Evolutionary conservation across 2,113 vertebrate genomes (phyloP).

Genomic region (Rhinolophus sinicus): DNA sequence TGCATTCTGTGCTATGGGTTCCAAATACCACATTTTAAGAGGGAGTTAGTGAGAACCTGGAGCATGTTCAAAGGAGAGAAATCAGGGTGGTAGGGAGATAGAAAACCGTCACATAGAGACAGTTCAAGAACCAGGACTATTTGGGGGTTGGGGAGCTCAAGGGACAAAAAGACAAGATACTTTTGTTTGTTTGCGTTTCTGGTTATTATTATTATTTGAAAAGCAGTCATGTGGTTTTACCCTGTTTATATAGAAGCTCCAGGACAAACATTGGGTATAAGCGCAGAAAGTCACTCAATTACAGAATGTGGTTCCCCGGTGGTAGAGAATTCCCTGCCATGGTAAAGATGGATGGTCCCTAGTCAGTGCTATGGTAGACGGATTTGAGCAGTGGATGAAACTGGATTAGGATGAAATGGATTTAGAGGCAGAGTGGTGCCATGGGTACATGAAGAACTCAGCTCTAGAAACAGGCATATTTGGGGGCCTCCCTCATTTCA

Average conservation of each 20-base stretch:
- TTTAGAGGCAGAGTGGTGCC: not conserved
- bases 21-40: not conserved
- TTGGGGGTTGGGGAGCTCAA: accelerated
- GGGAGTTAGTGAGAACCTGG: not conserved
- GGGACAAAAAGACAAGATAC: not conserved
- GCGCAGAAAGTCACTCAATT: not conserved
- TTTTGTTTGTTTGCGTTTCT: not conserved
- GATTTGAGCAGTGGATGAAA: not conserved
- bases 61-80: not conserved
- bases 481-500: not conserved
- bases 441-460: not conserved
- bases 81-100: not conserved
- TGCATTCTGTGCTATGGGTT: not conserved
- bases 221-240: not conserved
- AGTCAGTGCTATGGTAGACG: not conserved
- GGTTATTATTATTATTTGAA: not conserved
- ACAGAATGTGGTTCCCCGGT: not conserved
- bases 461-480: not conserved
- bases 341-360: no score
- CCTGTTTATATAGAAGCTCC: not conserved
- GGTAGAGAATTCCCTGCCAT: not conserved
- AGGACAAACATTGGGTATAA: not conserved
- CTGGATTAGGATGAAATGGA: not conserved
- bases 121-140: not conserved
- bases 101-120: not conserved